Evolutionary conservation across 2,113 vertebrate genomes (phyloP), one percentile per base, ranked within the genome.

Genomic region (Sminthopsis crassicaudata): DNA sequence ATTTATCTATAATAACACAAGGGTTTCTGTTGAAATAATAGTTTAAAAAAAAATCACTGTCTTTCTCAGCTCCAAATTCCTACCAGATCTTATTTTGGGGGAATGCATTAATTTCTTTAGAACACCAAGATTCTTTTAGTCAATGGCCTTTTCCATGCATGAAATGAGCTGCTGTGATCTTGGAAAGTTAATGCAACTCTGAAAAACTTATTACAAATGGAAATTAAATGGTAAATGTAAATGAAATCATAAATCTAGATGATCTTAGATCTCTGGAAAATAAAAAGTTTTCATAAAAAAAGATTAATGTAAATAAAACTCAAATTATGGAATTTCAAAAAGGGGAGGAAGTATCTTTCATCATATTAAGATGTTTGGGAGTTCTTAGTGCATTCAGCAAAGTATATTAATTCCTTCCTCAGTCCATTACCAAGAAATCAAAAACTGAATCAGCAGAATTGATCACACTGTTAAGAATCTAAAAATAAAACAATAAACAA

Each of bases 401-500:
- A 91, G 19, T 89, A 22, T 91, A 88, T 30, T 89, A 88, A 84
- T 90, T 92, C 27, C 23, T 89, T 92, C 92, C 42, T 96, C 57
- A 36, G 5, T 91, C 89, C 90, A 53, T 91, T 51, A 50, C n/a
- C 42, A 92, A 94, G 30, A 60, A 94, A 30, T 48, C 93, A 94
- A 95, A 67, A 23, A 46, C 53, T 57, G 19, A 92, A 60, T 53
- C 42, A 94, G 53, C 42, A 76, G 53, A 91, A 16, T 53, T 67
- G 89, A 95, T 89, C 60, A 60, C 25, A 89, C 93, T 89, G 76
- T 90, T 36, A 67, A 57, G 46, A 67, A 94, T 90, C 57, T 88
- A 53, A 92, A 95, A 94, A 26, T 55, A 14, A 96, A 54, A 30
- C n/a, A 94, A 91, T 30, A 88, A 89, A 60, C 23, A 91, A 88